These are phyloP conservation scores for Ceriagrion tenellum DNA, from an alignment of 2,888 invertebrate species.

Conservation along the genomic window DNA sequence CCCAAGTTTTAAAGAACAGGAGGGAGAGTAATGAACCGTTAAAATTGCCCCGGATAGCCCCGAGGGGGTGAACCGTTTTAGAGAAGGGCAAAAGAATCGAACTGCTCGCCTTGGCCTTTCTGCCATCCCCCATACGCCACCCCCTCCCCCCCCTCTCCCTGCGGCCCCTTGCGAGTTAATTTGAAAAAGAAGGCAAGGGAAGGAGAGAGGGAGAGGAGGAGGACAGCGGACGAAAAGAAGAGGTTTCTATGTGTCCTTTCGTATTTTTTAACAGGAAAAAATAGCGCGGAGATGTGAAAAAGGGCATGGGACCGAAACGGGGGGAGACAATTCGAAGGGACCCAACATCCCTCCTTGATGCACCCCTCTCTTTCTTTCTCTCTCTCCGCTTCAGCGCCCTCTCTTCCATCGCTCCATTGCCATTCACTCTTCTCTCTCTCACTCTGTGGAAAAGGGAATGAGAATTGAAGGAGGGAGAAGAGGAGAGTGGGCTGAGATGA, in stretches of 20 bases:
- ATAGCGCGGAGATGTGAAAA: too few relatives aligned
- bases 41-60: neutral
- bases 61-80: neutral
- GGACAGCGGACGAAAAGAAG: too few relatives aligned
- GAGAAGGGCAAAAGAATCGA: neutral
- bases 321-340: too few relatives aligned
- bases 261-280: too few relatives aligned
- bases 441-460: neutral
- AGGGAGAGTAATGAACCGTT: neutral
- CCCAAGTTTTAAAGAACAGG: neutral
- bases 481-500: neutral
- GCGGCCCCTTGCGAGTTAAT: neutral
- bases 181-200: neutral
- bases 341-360: neutral
- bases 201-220: neutral
- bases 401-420: neutral
- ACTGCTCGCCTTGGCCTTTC: neutral
- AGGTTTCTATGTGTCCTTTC: too few relatives aligned
- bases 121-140: too few relatives aligned
- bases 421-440: neutral
- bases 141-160: neutral
- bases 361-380: too few relatives aligned
- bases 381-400: too few relatives aligned
- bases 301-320: too few relatives aligned
- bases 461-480: neutral